Percentiles rank a stretch among this genome's conserved stretches.
phyloP scores from a whole-genome alignment of 2,888 invertebrate species.

The Thysanoteuthis rhombus region DNA sequence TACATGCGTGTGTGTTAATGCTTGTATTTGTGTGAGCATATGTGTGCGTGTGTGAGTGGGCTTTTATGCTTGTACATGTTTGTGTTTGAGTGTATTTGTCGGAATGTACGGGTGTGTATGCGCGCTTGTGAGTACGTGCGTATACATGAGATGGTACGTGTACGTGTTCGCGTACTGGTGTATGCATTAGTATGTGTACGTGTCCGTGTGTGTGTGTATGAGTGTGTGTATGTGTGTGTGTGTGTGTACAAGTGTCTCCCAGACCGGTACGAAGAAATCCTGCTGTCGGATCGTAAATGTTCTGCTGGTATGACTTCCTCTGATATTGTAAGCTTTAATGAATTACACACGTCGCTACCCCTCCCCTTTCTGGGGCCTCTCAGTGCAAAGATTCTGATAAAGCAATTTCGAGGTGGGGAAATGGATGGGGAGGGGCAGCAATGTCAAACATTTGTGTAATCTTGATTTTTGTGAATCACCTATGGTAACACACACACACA shows the following conservation, averaged over 20 bases:
- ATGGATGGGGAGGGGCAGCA: not conserved
- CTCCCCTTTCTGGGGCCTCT: not conserved
- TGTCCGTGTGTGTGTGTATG: no score
- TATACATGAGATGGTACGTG: no score
- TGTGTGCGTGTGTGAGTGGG: not conserved
- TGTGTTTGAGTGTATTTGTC: no score
- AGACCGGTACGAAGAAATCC: not conserved
- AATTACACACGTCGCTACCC: not conserved
- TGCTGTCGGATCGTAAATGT: not conserved
- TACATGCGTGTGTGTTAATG: no score
- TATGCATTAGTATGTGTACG: no score
- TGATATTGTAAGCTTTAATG: not conserved
- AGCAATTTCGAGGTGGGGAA: not conserved
- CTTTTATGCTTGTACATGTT: no score
- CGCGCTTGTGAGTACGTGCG: accelerated
- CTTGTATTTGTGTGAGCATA: no score
- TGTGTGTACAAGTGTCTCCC: not conserved
- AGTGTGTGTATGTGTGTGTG: no score
- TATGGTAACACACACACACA: no score
- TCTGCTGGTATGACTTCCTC: not conserved
- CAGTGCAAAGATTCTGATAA: not conserved
- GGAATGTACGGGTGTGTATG: no score
- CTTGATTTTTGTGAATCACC: not conserved
- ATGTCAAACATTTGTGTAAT: not conserved
- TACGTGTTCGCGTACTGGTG: no score